Evolutionary conservation across 2,113 vertebrate genomes (phyloP).

Genomic region (Rattus norvegicus): DNA sequence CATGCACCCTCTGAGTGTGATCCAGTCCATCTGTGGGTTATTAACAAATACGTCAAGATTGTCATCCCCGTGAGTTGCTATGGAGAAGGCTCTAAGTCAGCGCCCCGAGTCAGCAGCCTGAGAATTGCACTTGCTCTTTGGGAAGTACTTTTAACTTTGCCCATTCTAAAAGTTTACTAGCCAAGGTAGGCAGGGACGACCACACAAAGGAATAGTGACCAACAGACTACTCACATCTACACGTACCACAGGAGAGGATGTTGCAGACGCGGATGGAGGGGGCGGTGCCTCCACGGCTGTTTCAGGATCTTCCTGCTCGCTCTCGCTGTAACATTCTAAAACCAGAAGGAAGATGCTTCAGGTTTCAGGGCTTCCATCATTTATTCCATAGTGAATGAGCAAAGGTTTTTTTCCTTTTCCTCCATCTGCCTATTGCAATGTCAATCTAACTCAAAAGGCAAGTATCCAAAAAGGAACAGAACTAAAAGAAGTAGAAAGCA

Average conservation of each 20-base stretch:
- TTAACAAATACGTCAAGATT: not conserved
- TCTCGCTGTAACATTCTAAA: constrained; percentile 97
- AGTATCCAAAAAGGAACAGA: not conserved
- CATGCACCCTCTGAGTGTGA: not conserved
- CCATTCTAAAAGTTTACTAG: not conserved
- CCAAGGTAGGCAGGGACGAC: not conserved
- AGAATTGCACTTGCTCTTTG: not conserved
- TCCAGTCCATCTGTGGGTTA: not conserved
- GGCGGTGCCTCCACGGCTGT: constrained; percentile 87
- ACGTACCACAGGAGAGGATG: constrained; percentile 79
- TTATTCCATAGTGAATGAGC: constrained; percentile 6
- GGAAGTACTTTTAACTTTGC: not conserved
- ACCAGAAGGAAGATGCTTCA: constrained; percentile 58
- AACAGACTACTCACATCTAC: constrained; percentile 13
- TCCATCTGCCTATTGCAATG: constrained; percentile 3
- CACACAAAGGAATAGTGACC: not conserved
- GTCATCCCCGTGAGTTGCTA: not conserved
- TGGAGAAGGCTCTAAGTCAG: constrained; percentile 34
- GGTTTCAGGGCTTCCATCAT: not conserved
- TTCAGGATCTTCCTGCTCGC: constrained; percentile 95
- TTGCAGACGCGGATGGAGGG: constrained; percentile 87
- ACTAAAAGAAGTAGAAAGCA: not conserved
- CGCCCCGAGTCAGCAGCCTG: not conserved
- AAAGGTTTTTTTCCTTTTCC: not conserved
- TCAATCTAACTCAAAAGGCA: not conserved